Conservation (phyloP, 92 coral and sea anemone genomes). For the Plumapathes pennacea region DNA sequence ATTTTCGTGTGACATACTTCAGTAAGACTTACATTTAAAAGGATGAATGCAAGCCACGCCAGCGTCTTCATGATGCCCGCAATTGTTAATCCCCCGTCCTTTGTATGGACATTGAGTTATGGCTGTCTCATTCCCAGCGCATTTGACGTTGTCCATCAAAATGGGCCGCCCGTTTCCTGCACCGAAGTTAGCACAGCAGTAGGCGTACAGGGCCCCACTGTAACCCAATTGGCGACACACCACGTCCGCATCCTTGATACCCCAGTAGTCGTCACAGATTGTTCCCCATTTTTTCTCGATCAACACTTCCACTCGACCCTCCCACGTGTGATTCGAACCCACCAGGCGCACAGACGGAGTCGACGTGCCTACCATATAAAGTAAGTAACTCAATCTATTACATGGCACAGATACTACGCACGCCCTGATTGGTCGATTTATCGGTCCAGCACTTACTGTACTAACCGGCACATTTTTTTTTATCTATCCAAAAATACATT, state of each 20-base stretch:
- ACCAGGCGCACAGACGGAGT: conserved; percentile 47
- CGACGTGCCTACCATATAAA: no score
- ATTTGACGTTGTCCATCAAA: conserved; percentile 36
- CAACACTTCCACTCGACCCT: conserved; percentile 63
- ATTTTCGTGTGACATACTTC: no score
- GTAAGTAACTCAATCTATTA: no score
- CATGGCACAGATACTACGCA: no score
- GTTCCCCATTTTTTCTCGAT: conserved; percentile 55
- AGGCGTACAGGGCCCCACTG: conserved; percentile 35
- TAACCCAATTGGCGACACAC: conserved; percentile 47
- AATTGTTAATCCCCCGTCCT: conserved; percentile 23
- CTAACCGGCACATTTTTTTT: no score
- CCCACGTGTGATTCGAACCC: conserved; percentile 15
- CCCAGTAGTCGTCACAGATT: conserved; percentile 45
- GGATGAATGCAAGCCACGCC: conserved; percentile 15
- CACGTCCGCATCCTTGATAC: conserved; percentile 40
- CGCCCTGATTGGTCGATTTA: no score
- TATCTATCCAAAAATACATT: no score
- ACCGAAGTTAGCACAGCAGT: conserved; percentile 34
- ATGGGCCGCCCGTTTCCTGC: conserved; percentile 40
- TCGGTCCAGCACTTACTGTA: no score
- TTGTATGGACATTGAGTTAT: conserved; percentile 20
- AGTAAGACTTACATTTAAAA: no score
- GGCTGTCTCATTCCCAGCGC: conserved; percentile 57
- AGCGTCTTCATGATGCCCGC: conserved; percentile 23